Evolutionary conservation across 1,140 invertebrate genomes (phyloP), one percentile per base, ranked within the genome.

Genomic region (Drosophila yakuba): DNA sequence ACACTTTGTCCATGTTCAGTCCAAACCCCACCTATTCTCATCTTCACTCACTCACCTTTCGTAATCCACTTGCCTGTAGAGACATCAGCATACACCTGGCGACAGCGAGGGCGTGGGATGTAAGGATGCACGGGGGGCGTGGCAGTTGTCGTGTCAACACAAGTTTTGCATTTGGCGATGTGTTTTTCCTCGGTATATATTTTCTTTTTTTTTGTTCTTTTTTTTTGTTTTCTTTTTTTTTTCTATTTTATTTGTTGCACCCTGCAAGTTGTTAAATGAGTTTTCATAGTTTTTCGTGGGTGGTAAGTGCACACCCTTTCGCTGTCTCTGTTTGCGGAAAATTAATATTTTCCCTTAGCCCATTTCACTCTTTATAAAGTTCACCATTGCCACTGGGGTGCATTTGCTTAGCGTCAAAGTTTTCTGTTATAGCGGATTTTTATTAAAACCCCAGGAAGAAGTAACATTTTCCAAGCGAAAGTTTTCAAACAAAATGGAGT

Each of bases 91-190:
- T 25, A 47, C 57, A 56, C 44, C 51, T 50, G 17, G 47, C 32
- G 74, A 35, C 20, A 44, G 14, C 11, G 38, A 36, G 11, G 11
- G 2, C 25, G 25, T 5, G 5, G 25, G 6, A 52, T 10, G 28
- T 69, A 50, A 36, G 74, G 57, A 35, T 41, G 10, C 10, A 11
- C 20, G n/a, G 55, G 15, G 20, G 58, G 39, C 38, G 61, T 32
- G 50, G 62, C 71, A 55, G 83, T 74, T 76, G 82, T 73, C 77
- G 77, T 84, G 81, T 79, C 83, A 82, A 88, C 83, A 86, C 83
- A 86, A 86, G 83, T 86, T 88, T 86, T 82, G 75, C 83, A 86
- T 86, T 86, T 73, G 77, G 61, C 83, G 66, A 64, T 86, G 75
- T 88, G 79, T 73, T 88, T 84, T 75, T 82, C 78, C 67, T 82